Percentiles rank a stretch among this genome's conserved stretches.
Evolutionary conservation across 1,140 invertebrate genomes (phyloP).

Genomic region (Conus ventricosus): DNA sequence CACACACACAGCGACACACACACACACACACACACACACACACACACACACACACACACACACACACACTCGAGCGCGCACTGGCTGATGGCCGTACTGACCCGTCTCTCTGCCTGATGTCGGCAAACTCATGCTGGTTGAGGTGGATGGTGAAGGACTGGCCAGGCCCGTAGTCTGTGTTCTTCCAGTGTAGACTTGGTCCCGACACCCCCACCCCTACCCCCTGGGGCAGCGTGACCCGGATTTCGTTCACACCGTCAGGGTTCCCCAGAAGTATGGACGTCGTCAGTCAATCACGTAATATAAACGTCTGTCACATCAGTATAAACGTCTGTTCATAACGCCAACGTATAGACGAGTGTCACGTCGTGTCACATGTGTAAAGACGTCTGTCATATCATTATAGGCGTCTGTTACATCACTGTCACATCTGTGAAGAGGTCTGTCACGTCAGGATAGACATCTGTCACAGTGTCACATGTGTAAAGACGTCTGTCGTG

Average conservation of each 20-base stretch:
- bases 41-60: background rate
- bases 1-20: background rate
- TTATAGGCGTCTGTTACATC: too few relatives aligned
- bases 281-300: background rate
- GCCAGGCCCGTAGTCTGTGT: conserved; percentile 14
- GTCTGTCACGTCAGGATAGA: too few relatives aligned
- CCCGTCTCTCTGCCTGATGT: conserved; percentile 19
- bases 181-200: background rate
- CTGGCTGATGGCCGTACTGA: background rate
- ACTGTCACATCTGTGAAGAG: too few relatives aligned
- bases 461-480: too few relatives aligned
- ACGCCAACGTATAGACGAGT: too few relatives aligned
- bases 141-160: conserved; percentile 3
- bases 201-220: background rate
- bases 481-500: too few relatives aligned
- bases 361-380: too few relatives aligned
- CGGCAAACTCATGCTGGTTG: conserved; percentile 25
- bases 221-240: conserved; percentile 12
- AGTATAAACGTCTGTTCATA: too few relatives aligned
- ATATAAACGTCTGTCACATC: too few relatives aligned
- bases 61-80: too few relatives aligned
- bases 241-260: background rate
- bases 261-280: conserved; percentile 31
- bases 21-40: background rate
- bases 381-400: too few relatives aligned